Conservation (phyloP, 2,888 invertebrate genomes). For the Pterostichus madidus region DNA sequence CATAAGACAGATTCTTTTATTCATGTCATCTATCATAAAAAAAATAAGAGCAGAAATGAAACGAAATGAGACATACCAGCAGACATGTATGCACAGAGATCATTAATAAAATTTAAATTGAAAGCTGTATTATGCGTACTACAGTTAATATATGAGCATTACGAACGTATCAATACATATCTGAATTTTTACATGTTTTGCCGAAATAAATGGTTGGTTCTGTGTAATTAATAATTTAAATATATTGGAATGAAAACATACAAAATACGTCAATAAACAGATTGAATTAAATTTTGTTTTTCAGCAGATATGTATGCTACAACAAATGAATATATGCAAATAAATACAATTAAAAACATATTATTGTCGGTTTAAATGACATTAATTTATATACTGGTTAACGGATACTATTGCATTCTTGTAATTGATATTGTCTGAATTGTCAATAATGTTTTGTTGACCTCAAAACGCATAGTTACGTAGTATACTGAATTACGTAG, state of each 20-base stretch:
- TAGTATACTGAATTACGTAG: conserved; percentile 10
- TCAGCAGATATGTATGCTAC: conserved; percentile 9
- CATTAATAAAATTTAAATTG: conserved; percentile 16
- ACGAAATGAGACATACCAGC: too few species aligned
- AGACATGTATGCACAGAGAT: neutral
- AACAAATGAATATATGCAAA: conserved; percentile 42
- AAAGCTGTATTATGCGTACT: conserved; percentile 3
- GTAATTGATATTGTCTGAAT: conserved; percentile 37
- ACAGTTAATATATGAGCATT: neutral
- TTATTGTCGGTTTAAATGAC: conserved; percentile 44
- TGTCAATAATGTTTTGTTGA: conserved; percentile 38
- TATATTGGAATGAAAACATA: conserved; percentile 12
- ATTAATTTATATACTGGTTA: conserved; percentile 40
- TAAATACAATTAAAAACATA: conserved; percentile 48
- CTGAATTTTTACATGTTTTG: conserved; percentile 6
- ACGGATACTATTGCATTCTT: conserved; percentile 20
- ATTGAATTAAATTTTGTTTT: conserved; percentile 45
- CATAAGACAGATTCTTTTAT: too few species aligned
- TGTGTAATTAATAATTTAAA: conserved; percentile 42
- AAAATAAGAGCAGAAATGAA: neutral
- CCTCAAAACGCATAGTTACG: conserved; percentile 2
- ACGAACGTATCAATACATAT: conserved; percentile 6
- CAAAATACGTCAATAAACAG: conserved; percentile 37
- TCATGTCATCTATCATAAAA: too few species aligned
- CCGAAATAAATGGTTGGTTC: conserved; percentile 13